Percentiles rank a stretch among this genome's conserved stretches.
Conservation (phyloP, 2,797 vertebrate genomes). For the Hozukius guyotensis region DNA sequence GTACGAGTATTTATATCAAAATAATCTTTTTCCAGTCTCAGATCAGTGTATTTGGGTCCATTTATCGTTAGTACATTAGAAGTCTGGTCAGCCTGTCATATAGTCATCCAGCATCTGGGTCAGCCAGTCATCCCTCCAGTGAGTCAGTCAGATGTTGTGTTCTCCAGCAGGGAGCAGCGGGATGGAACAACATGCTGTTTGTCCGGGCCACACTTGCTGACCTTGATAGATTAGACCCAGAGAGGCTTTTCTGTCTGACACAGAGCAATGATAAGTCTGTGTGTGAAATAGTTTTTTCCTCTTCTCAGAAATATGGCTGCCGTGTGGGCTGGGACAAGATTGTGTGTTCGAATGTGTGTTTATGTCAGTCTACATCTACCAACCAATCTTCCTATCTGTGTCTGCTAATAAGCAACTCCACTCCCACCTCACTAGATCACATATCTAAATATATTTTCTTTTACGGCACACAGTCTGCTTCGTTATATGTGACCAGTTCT, state of each 20-base stretch:
- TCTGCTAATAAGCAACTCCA: conserved; percentile 54
- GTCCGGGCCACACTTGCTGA: conserved; percentile 81
- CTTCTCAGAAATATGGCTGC: conserved; percentile 68
- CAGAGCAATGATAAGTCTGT: conserved; percentile 77
- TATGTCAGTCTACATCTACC: conserved; percentile 1
- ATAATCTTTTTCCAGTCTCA: background rate
- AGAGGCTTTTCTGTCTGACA: conserved; percentile 78
- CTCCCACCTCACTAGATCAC: conserved; percentile 39
- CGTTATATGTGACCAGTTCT: conserved; percentile 14
- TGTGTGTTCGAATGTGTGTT: conserved; percentile 24
- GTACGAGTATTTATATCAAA: background rate
- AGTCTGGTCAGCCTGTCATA: conserved; percentile 1
- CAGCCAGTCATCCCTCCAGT: conserved; percentile 7
- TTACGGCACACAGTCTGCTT: conserved; percentile 2
- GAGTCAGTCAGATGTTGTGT: conserved; percentile 45
- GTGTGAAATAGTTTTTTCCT: conserved; percentile 72
- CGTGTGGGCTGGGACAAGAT: conserved; percentile 29
- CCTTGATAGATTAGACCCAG: conserved; percentile 84
- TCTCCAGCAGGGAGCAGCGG: conserved; percentile 63
- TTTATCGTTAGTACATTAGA: background rate
- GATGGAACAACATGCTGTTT: conserved; percentile 77
- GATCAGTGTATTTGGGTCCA: background rate
- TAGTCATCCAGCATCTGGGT: conserved; percentile 5
- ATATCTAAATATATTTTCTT: conserved; percentile 45
- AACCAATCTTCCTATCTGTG: conserved; percentile 46